phyloP scores from a whole-genome alignment of 2,113 vertebrate species.

The Myiagra hebetior region DNA sequence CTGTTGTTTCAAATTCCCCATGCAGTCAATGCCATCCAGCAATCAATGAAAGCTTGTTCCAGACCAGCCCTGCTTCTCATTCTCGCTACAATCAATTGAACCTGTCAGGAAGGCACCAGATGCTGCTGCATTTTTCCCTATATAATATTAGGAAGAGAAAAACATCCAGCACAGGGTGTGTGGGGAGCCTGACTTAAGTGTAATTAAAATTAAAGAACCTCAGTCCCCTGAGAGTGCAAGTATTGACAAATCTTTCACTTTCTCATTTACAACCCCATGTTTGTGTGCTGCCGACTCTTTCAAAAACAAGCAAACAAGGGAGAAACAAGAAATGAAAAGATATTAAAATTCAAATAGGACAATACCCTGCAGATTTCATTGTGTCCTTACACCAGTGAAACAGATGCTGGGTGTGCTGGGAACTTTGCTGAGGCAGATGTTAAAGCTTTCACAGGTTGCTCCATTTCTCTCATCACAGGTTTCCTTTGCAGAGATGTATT shows the following conservation, averaged over 20 bases:
- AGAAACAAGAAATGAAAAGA: neutral
- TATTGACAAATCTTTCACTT: neutral
- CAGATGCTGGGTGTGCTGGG: neutral
- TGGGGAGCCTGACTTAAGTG: neutral
- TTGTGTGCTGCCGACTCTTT: neutral
- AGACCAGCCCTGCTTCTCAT: constrained; percentile 25
- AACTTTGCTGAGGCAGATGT: neutral
- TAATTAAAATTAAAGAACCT: constrained; percentile 26
- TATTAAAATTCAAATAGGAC: constrained; percentile 1
- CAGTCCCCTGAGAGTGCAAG: neutral
- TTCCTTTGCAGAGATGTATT: neutral
- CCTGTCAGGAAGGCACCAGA: constrained; percentile 39
- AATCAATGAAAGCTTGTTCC: constrained; percentile 52
- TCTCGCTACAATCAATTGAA: constrained; percentile 49
- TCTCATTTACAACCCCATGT: neutral
- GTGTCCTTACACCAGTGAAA: neutral
- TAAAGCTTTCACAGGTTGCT: neutral
- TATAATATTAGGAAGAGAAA: constrained; percentile 9
- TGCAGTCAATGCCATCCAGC: neutral
- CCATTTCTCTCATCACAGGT: accelerated
- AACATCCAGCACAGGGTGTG: neutral
- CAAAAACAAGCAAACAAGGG: neutral
- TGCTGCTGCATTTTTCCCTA: neutral
- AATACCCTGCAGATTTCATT: neutral
- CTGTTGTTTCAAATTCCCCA: constrained; percentile 29